Conservation (phyloP, 2,797 vertebrate genomes). For the Lepilemur septentrionalis region DNA sequence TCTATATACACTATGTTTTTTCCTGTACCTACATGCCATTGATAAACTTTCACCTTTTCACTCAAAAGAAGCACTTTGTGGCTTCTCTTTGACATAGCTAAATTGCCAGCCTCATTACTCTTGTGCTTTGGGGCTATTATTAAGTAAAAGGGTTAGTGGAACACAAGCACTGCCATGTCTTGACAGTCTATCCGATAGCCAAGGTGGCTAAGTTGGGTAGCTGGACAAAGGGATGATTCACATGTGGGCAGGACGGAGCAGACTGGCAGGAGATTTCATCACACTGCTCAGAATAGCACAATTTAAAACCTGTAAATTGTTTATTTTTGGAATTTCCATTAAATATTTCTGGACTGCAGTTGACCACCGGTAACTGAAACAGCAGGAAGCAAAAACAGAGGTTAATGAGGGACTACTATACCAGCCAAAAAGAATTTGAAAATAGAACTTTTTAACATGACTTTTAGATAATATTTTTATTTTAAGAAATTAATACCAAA, state of each 20-base stretch:
- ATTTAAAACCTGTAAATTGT: not conserved
- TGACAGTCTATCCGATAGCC: not conserved
- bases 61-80: not conserved
- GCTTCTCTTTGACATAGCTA: not conserved
- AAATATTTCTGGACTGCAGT: not conserved
- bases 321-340: not conserved
- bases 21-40: not conserved
- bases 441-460: not conserved
- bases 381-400: not conserved
- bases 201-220: not conserved
- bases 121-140: not conserved
- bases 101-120: not conserved
- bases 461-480: not conserved
- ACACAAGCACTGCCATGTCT: not conserved
- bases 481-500: not conserved
- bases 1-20: not conserved
- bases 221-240: not conserved
- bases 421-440: not conserved
- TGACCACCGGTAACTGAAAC: not conserved
- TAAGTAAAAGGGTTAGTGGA: not conserved
- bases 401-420: too few relatives aligned
- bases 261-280: not conserved
- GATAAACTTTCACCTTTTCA: not conserved
- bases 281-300: not conserved
- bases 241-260: rapidly evolving